Evolutionary conservation across 2,113 vertebrate genomes (phyloP).

Genomic region (Grammomys dolichurus): DNA sequence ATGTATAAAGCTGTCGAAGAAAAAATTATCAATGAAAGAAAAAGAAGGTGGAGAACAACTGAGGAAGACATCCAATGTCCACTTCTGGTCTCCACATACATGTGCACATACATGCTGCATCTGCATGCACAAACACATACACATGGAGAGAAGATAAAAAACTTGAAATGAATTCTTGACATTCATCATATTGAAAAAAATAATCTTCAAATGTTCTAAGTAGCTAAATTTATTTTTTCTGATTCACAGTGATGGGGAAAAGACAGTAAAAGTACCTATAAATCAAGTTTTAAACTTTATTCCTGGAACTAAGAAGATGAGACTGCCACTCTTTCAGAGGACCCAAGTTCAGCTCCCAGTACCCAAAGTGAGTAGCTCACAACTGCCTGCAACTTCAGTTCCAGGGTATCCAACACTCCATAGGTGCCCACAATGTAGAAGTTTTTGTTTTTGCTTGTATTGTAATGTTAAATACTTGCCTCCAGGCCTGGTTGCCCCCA

Average conservation of each 20-base stretch:
- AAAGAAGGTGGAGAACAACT: not conserved
- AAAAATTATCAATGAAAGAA: not conserved
- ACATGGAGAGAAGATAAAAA: not conserved
- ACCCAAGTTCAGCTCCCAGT: not conserved
- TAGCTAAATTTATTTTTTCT: conserved; percentile 51
- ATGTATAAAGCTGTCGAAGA: not conserved
- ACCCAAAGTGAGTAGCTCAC: not conserved
- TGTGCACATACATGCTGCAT: not conserved
- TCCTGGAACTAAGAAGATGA: not conserved
- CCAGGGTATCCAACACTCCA: not conserved
- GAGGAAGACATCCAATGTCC: not conserved
- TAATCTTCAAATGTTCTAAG: conserved; percentile 46
- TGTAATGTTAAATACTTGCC: too few relatives aligned
- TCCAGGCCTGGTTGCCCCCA: too few relatives aligned
- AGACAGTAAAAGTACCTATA: conserved; percentile 45
- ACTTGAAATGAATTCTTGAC: conserved; percentile 53
- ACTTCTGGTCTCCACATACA: not conserved
- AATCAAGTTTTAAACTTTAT: conserved; percentile 46
- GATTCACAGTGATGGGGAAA: conserved; percentile 13
- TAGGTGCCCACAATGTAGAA: not conserved
- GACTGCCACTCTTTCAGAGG: not conserved
- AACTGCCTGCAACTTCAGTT: not conserved
- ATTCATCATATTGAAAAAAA: conserved; percentile 55
- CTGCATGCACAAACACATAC: not conserved
- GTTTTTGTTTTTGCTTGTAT: too few relatives aligned